Percentiles rank a stretch among this genome's conserved stretches.
phyloP scores from a whole-genome alignment of 2,113 vertebrate genomes.

The Onychostoma macrolepis region DNA sequence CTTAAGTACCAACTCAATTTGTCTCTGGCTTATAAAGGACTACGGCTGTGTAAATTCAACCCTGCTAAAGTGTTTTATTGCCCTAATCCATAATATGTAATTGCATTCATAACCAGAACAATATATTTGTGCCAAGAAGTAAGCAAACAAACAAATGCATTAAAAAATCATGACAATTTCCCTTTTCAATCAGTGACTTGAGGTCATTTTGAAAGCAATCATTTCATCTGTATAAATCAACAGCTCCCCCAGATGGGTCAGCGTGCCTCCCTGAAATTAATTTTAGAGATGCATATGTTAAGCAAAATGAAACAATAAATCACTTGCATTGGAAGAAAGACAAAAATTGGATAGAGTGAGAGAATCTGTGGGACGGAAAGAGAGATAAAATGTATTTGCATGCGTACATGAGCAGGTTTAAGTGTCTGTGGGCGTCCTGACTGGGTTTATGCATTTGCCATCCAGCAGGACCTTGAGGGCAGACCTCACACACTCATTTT shows the following conservation, averaged over 20 bases:
- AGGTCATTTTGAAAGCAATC: slow-evolving; percentile 36
- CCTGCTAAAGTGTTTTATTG: slow-evolving; percentile 33
- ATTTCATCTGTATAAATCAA: slow-evolving; percentile 43
- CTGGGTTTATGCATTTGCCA: slow-evolving; percentile 34
- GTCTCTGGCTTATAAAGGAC: slow-evolving; percentile 46
- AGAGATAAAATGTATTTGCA: slow-evolving; percentile 7
- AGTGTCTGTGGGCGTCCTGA: neutral
- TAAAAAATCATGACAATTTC: slow-evolving; percentile 34
- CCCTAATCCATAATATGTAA: slow-evolving; percentile 36
- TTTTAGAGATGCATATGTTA: slow-evolving; percentile 47
- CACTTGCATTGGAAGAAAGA: neutral
- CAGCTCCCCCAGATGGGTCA: slow-evolving; percentile 26
- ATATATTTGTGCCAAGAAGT: slow-evolving; percentile 38
- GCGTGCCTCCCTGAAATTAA: slow-evolving; percentile 25
- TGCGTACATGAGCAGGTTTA: slow-evolving; percentile 8
- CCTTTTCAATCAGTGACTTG: slow-evolving; percentile 38
- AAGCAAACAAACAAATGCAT: slow-evolving; percentile 32
- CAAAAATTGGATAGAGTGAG: slow-evolving; percentile 3
- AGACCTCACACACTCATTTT: slow-evolving; percentile 1
- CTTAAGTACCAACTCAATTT: slow-evolving; percentile 32
- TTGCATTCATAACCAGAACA: slow-evolving; percentile 27
- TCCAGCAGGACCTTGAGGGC: slow-evolving; percentile 38
- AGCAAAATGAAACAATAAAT: slow-evolving; percentile 52
- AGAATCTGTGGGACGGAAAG: neutral
- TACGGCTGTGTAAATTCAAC: slow-evolving; percentile 22